These are phyloP conservation scores for Heliothis virescens DNA, from an alignment of 1,140 invertebrate genomes.

Conservation along the genomic window DNA sequence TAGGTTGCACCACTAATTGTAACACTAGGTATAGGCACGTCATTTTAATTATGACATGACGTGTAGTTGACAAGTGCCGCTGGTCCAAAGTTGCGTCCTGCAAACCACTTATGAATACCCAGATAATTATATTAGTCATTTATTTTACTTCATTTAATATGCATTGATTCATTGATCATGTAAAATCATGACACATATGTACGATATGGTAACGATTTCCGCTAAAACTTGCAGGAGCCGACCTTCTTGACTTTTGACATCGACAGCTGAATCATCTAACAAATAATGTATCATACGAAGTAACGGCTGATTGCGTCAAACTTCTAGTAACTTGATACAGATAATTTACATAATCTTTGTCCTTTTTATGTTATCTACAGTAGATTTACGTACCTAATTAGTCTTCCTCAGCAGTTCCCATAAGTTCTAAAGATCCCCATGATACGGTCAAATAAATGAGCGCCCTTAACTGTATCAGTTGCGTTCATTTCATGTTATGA, in stretches of 20 bases:
- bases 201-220: conserved; percentile 65
- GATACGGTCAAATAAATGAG: no score
- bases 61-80: background rate
- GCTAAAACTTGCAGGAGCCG: conserved; percentile 55
- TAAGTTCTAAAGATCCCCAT: no score
- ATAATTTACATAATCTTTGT: no score
- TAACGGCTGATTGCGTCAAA: no score
- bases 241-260: conserved; percentile 56
- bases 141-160: conserved; percentile 51
- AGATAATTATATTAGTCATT: conserved; percentile 53
- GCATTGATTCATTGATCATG: conserved; percentile 72
- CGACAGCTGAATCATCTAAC: conserved; percentile 54
- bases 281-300: conserved; percentile 48
- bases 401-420: no score
- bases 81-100: conserved; percentile 24
- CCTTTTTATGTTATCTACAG: no score
- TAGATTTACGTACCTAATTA: no score
- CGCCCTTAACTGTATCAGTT: no score
- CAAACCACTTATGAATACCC: conserved; percentile 42
- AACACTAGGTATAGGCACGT: background rate
- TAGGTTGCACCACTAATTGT: conserved; percentile 13
- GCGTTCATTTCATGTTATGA: no score
- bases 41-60: background rate
- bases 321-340: no score
- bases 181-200: conserved; percentile 70